Conservation (phyloP, 2,888 invertebrate genomes). For the Eudemis profundana region DNA sequence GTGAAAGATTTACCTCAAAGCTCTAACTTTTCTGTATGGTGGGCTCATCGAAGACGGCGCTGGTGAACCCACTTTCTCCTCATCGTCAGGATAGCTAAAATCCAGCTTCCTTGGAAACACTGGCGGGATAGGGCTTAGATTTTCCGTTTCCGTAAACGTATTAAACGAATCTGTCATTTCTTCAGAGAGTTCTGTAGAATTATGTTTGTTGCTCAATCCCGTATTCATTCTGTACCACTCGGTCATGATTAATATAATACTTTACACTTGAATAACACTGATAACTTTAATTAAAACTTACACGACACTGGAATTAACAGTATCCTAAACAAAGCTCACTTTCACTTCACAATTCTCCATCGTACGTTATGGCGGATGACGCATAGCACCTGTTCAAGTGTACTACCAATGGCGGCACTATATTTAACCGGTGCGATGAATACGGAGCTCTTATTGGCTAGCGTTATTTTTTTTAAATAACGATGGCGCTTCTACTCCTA, state of each 20-base stretch:
- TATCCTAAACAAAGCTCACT: conserved; percentile 70
- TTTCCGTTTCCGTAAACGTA: conserved; percentile 85
- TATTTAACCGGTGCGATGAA: conserved; percentile 75
- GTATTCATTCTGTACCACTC: conserved; percentile 80
- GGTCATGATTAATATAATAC: conserved; percentile 72
- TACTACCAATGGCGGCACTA: conserved; percentile 66
- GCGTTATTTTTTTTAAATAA: conserved; percentile 64
- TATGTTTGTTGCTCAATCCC: conserved; percentile 67
- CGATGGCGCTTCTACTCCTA: conserved; percentile 49
- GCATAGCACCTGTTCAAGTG: conserved; percentile 80
- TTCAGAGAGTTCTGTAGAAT: conserved; percentile 84
- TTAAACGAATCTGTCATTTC: conserved; percentile 87
- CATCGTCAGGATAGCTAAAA: conserved; percentile 79
- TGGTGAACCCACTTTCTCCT: conserved; percentile 72
- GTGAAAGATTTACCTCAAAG: conserved; percentile 75
- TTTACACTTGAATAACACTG: conserved; percentile 64
- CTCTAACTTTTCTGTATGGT: conserved; percentile 86
- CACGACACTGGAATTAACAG: conserved; percentile 43
- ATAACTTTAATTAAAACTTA: conserved; percentile 57
- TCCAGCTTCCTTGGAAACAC: conserved; percentile 86
- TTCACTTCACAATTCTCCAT: conserved; percentile 78
- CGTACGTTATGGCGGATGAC: conserved; percentile 82
- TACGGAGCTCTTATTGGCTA: conserved; percentile 67
- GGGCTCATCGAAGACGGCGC: conserved; percentile 76
- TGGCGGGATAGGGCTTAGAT: conserved; percentile 84